A percentile compares a stretch with the other conserved stretches of the same genome.
Conservation (phyloP, 2,113 vertebrate genomes). For the Gavialis gangeticus region DNA sequence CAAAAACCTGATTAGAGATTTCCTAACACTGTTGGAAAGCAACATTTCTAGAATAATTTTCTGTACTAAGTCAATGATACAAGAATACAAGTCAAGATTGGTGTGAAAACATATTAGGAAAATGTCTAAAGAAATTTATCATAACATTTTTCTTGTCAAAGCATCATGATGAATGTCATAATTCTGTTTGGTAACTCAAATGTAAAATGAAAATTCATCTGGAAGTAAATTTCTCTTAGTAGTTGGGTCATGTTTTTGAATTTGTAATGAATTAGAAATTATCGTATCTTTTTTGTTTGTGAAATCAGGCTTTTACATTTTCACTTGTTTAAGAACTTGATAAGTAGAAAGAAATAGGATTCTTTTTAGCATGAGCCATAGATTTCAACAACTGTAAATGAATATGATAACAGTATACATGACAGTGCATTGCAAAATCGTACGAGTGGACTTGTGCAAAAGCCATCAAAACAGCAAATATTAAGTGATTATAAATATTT, state of each 20-base stretch:
- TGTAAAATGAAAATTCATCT: not conserved
- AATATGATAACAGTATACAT: not conserved
- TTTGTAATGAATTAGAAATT: not conserved
- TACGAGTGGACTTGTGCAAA: not conserved
- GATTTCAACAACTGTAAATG: not conserved
- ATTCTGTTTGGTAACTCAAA: not conserved
- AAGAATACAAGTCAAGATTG: constrained; percentile 32
- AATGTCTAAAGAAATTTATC: constrained; percentile 12
- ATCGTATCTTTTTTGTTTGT: not conserved
- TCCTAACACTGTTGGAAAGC: constrained; percentile 29
- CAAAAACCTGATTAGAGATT: constrained; percentile 64
- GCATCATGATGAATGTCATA: not conserved
- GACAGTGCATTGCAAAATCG: no score
- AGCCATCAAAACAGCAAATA: not conserved
- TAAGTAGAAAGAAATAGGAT: not conserved
- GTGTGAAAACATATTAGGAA: constrained; percentile 13
- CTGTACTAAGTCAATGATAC: constrained; percentile 27
- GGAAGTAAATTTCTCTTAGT: not conserved
- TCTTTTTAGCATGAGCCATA: not conserved
- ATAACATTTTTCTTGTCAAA: not conserved
- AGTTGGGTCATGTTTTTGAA: not conserved
- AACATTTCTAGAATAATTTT: constrained; percentile 48
- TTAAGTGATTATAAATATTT: not conserved
- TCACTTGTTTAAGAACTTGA: not conserved
- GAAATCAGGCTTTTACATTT: not conserved